Conservation (phyloP, 2,888 invertebrate genomes). For the Aspidapion aeneum region DNA sequence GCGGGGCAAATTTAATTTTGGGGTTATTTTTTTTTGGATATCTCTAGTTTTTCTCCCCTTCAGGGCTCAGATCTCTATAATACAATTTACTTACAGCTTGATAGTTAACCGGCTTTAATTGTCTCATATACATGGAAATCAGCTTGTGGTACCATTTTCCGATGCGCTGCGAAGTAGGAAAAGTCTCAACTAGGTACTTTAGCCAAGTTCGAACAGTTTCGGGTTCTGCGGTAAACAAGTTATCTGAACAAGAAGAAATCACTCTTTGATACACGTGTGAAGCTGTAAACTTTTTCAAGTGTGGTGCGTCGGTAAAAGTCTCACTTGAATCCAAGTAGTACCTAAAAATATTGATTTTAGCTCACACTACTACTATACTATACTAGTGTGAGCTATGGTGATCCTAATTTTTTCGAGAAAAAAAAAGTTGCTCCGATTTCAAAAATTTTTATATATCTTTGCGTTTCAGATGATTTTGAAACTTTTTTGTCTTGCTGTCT, state of each 20-base stretch:
- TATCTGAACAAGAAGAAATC: conserved; percentile 28
- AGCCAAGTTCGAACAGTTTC: conserved; percentile 33
- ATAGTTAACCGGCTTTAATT: conserved; percentile 21
- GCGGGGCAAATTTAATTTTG: too few species aligned
- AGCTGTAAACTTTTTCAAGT: conserved; percentile 36
- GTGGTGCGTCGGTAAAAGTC: conserved; percentile 23
- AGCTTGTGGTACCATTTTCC: conserved; percentile 36
- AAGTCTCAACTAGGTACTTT: conserved; percentile 31
- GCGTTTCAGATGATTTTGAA: too few species aligned
- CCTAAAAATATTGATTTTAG: conserved; percentile 1
- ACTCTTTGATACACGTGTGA: conserved; percentile 26
- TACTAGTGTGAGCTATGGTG: too few species aligned
- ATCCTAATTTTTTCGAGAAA: too few species aligned
- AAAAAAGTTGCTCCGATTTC: too few species aligned
- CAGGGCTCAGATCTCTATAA: too few species aligned
- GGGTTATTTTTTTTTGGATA: too few species aligned
- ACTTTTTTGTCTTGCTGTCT: too few species aligned
- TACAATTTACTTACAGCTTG: conserved; percentile 20
- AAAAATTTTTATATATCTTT: too few species aligned
- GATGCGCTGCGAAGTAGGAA: conserved; percentile 24
- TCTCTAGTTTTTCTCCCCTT: too few species aligned
- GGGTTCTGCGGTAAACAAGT: conserved; percentile 24
- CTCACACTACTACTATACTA: too few species aligned
- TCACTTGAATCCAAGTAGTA: conserved; percentile 10
- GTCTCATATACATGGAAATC: conserved; percentile 27